These are phyloP conservation scores for Regulus satrapa DNA, from an alignment of 2,113 vertebrate genomes.

Conservation along the genomic window DNA sequence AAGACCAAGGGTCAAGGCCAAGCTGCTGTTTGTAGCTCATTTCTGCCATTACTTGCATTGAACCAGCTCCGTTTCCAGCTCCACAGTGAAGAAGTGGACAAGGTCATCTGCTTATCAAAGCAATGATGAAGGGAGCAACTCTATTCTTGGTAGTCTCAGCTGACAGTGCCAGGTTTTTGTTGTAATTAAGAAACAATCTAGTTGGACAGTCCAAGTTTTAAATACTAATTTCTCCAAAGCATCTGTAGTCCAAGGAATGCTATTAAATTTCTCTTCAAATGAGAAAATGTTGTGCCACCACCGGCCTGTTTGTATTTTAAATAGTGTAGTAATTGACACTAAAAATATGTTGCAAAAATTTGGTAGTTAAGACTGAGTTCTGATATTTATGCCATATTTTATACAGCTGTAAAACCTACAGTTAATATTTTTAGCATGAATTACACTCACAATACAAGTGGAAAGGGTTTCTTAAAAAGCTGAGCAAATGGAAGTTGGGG, in stretches of 20 bases:
- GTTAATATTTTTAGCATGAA: background rate
- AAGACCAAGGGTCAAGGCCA: background rate
- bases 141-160: background rate
- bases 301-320: background rate
- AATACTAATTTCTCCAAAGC: background rate
- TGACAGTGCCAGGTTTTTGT: background rate
- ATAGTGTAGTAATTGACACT: background rate
- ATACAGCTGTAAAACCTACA: background rate
- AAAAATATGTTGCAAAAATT: background rate
- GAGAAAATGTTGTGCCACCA: background rate
- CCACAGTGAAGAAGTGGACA: background rate
- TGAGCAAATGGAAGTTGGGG: background rate
- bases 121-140: background rate
- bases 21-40: fast-evolving
- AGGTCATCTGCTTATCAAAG: background rate
- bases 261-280: background rate
- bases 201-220: background rate
- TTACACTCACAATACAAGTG: background rate
- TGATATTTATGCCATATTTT: background rate
- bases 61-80: background rate
- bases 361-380: background rate
- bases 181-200: background rate
- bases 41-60: background rate
- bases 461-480: conserved; percentile 54
- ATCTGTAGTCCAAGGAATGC: background rate